Evolutionary conservation across 2,797 vertebrate species (phyloP).

Genomic region (Cynodonichthys magdalenae): DNA sequence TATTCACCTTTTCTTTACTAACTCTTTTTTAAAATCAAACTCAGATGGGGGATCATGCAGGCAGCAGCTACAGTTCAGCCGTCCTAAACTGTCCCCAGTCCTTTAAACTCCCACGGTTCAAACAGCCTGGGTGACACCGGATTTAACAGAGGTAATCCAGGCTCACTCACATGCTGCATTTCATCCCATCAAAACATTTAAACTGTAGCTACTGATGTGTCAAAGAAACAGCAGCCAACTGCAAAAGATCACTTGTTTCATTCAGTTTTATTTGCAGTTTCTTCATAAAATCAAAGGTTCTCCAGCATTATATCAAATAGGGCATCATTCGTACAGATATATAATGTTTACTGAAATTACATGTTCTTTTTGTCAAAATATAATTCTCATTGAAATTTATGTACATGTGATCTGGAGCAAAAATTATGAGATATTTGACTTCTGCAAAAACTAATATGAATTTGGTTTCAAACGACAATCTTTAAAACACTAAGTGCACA

Average conservation of each 20-base stretch:
- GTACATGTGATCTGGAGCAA: too few species aligned
- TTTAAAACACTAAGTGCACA: too few species aligned
- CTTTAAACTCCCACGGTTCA: constrained; percentile 65
- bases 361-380: too few species aligned
- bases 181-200: constrained; percentile 28
- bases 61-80: constrained; percentile 26
- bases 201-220: constrained; percentile 5
- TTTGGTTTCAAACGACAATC: too few species aligned
- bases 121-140: constrained; percentile 73
- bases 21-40: constrained; percentile 9
- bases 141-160: constrained; percentile 70
- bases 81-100: constrained; percentile 50
- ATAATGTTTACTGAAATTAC: too few species aligned
- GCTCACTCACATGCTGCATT: constrained; percentile 50
- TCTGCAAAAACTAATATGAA: too few species aligned
- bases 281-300: neutral
- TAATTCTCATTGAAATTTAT: too few species aligned
- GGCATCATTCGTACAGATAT: too few species aligned
- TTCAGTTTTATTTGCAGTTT: neutral
- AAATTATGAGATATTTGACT: too few species aligned
- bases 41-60: constrained; percentile 18
- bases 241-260: neutral
- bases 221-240: constrained; percentile 8
- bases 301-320: too few species aligned
- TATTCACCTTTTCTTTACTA: neutral